phyloP scores from a whole-genome alignment of 2,113 vertebrate species.

The Engystomops pustulosus region DNA sequence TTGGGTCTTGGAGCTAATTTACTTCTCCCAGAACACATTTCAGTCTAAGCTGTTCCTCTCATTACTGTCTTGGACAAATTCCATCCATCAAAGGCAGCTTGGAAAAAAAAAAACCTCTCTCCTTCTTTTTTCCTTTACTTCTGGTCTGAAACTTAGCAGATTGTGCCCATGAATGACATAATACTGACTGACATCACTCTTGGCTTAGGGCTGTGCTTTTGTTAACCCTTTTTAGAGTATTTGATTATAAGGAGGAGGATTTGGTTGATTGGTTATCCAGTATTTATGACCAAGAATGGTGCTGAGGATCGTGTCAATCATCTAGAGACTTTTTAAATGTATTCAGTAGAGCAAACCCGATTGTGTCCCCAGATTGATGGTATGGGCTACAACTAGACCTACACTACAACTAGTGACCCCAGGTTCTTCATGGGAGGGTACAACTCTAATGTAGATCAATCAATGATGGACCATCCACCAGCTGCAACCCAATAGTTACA shows the following conservation, averaged over 20 bases:
- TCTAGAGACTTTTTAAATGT: no score
- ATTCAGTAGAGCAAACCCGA: no score
- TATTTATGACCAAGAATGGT: no score
- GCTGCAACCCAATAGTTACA: not conserved
- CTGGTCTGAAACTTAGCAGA: conserved; percentile 47
- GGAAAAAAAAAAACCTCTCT: conserved; percentile 26
- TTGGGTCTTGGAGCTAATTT: conserved; percentile 33
- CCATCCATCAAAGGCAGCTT: conserved; percentile 50
- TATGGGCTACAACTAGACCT: no score
- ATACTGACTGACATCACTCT: conserved; percentile 52
- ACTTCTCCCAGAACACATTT: conserved; percentile 33
- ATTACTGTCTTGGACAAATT: conserved; percentile 37
- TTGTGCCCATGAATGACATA: conserved; percentile 50
- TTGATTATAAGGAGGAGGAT: not conserved
- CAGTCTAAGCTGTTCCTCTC: conserved; percentile 53
- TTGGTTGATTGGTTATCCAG: not conserved
- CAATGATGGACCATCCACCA: not conserved
- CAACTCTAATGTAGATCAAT: not conserved
- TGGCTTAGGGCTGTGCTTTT: conserved; percentile 20
- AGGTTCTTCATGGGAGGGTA: not conserved
- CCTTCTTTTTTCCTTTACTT: conserved; percentile 33
- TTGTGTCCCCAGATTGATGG: not conserved
- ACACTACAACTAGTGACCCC: not conserved
- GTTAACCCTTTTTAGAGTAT: conserved; percentile 4
- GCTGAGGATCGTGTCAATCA: no score